Evolutionary conservation across 2,797 vertebrate species (phyloP), one percentile per base, ranked within the genome.

Genomic region (Alexandromys oeconomus): DNA sequence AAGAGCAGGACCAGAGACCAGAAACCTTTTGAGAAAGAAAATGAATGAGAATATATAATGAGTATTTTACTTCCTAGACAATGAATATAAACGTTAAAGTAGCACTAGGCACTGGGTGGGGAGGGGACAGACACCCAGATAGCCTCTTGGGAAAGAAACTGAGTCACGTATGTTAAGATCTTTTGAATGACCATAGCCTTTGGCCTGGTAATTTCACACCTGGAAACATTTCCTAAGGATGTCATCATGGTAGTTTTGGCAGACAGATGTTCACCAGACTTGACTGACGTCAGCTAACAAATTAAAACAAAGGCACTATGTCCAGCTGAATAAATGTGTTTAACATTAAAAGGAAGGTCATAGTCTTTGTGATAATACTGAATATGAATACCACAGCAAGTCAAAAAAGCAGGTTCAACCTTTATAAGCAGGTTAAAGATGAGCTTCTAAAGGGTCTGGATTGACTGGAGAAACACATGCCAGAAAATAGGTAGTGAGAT

Each of bases 51-150:
- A 9, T 7, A 4, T 0, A 29, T 0, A 12, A 31, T 34, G 17
- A 37, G 46, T 3, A 3, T 4, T 12, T 74, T 14, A 2, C 48
- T 12, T 48, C 65, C 40, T 3, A 15, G 69, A 90, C 48, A 63
- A 78, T 23, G 9, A 79, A 15, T 0, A 23, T 40, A 74, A 46
- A 15, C 0, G 15, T 12, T 46, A 48, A n/a, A 10, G 61, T 0
- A 37, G 59, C 12, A 13, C 8, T 6, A 0, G 0, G 46, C 23
- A 0, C 34, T 0, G 29, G 34, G 15, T 19, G 12, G 34, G 0
- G 0, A 8, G 14, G 34, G 8, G 0, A 8, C 2, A 0, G 3
- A 19, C 2, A n/a, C 71, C 6, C 57, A 29, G 31, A 25, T 4
- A 17, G 6, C 25, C 59, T 65, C 71, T 79, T 0, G 1, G 43